These are phyloP conservation scores for Ptychobarbus kaznakovi DNA, from an alignment of 2,797 vertebrate genomes.

Conservation along the genomic window DNA sequence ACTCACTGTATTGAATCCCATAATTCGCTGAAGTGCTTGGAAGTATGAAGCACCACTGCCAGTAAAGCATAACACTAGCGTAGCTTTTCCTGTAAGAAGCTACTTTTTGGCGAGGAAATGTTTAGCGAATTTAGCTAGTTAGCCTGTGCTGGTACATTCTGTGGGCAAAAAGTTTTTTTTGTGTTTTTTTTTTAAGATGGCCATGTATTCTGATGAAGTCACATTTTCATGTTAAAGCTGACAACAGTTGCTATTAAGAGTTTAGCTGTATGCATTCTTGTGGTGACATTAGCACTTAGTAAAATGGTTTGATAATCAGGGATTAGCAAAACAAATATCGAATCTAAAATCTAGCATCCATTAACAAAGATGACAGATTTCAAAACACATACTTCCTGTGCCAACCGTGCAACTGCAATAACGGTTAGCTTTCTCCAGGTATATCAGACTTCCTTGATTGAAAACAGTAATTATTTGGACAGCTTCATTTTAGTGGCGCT, in stretches of 20 bases:
- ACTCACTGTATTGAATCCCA: not conserved
- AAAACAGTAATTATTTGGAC: not conserved
- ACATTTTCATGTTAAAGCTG: not conserved
- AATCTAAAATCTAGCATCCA: not conserved
- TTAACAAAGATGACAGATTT: slow-evolving; percentile 1
- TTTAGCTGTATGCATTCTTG: not conserved
- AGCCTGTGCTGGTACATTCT: not conserved
- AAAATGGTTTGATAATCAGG: not conserved
- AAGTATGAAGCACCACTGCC: not conserved
- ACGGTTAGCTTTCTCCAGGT: not conserved
- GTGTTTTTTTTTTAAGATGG: not conserved
- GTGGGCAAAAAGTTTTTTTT: not conserved
- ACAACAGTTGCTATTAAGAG: not conserved
- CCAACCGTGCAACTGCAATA: not conserved
- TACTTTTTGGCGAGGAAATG: not conserved
- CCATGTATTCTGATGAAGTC: not conserved
- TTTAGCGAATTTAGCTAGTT: not conserved
- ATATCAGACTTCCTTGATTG: not conserved
- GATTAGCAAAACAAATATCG: no score
- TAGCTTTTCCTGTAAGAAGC: not conserved
- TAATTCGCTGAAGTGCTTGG: not conserved
- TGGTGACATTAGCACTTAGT: not conserved
- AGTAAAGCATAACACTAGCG: not conserved
- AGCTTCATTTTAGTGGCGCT: not conserved
- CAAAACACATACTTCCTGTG: not conserved